These are phyloP conservation scores for Tapirus indicus DNA, from an alignment of 2,797 vertebrate species.

Conservation along the genomic window DNA sequence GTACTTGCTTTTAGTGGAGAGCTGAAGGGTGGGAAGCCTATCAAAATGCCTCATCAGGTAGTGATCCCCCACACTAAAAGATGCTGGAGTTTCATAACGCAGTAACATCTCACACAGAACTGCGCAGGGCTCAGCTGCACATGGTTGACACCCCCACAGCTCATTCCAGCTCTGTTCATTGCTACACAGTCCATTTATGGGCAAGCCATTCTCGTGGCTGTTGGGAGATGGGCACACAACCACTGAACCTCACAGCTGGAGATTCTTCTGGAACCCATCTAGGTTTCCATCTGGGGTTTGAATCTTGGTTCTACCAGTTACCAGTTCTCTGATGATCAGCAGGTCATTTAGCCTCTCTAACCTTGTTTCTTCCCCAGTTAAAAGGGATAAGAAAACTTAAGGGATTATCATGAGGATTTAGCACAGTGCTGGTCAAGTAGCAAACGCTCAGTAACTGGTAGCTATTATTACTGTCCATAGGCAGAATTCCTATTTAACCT, in stretches of 20 bases:
- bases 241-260: background rate
- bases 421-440: background rate
- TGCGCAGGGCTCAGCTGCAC: background rate
- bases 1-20: slow-evolving; percentile 52
- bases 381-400: background rate
- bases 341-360: background rate
- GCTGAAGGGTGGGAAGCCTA: slow-evolving; percentile 42
- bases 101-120: background rate
- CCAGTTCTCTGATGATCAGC: background rate
- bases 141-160: background rate
- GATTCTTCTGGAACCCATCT: background rate
- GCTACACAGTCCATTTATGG: background rate
- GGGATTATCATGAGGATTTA: background rate
- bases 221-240: background rate
- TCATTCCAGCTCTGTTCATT: background rate
- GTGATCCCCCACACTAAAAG: background rate
- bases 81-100: background rate
- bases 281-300: background rate
- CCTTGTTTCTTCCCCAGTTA: background rate
- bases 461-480: background rate
- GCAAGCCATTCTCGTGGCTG: background rate
- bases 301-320: background rate
- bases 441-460: background rate
- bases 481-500: background rate
- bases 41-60: slow-evolving; percentile 34